These are phyloP conservation scores for Tupiocoris notatus DNA, from an alignment of 2,888 invertebrate genomes.

Conservation along the genomic window DNA sequence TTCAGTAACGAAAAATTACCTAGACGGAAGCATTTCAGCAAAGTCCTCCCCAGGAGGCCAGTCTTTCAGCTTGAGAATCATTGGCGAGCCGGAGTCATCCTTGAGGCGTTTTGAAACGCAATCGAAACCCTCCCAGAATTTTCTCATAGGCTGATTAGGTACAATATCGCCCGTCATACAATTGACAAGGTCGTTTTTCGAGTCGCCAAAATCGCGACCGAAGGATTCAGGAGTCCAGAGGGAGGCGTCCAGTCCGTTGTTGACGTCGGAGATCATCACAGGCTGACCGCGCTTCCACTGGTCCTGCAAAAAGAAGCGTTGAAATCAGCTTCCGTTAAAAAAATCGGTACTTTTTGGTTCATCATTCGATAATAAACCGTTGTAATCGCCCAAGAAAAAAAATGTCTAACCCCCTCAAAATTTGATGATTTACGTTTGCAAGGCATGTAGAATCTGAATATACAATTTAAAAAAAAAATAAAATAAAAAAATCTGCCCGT, in stretches of 20 bases:
- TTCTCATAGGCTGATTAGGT: conserved; percentile 84
- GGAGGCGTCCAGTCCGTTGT: conserved; percentile 70
- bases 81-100: conserved; percentile 78
- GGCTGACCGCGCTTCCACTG: conserved; percentile 94
- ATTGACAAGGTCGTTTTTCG: conserved; percentile 89
- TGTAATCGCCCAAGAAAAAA: no score
- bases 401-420: no score
- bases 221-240: conserved; percentile 92
- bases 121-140: conserved; percentile 98
- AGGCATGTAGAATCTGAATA: no score
- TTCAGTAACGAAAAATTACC: no score
- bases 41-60: conserved; percentile 87
- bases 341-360: no score
- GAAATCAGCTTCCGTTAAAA: conserved; percentile 4
- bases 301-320: conserved; percentile 61
- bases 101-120: conserved; percentile 74
- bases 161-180: conserved; percentile 87
- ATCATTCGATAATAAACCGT: no score
- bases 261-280: conserved; percentile 86
- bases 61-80: conserved; percentile 92
- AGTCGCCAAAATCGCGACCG: conserved; percentile 85
- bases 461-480: no score
- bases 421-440: no score
- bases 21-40: conserved; percentile 55
- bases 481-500: no score